Evolutionary conservation across 1,140 invertebrate species (phyloP).

Genomic region (Drosophila punjabiensis): DNA sequence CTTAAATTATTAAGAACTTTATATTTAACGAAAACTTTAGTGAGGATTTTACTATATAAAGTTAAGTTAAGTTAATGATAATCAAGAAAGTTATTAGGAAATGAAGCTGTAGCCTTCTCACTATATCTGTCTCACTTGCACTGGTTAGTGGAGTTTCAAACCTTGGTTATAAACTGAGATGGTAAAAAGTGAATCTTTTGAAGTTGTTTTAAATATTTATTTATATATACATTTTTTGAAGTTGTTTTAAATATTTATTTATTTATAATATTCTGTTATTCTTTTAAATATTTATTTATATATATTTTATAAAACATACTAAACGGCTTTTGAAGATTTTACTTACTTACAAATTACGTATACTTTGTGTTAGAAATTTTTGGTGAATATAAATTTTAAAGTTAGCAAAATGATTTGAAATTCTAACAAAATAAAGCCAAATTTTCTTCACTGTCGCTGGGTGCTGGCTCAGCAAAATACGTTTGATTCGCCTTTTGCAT

Average conservation of each 20-base stretch:
- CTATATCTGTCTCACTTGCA: neutral
- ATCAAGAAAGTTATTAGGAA: neutral
- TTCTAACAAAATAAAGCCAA: constrained; percentile 1
- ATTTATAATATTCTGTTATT: too few species aligned
- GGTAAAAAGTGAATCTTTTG: neutral
- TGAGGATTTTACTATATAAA: neutral
- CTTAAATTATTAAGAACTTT: too few species aligned
- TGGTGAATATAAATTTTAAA: too few species aligned
- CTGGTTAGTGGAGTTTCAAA: neutral
- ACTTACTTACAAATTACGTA: too few species aligned
- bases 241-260: too few species aligned
- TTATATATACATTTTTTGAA: too few species aligned
- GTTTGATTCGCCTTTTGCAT: constrained; percentile 75
- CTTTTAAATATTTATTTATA: too few species aligned
- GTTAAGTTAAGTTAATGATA: too few species aligned
- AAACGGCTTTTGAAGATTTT: too few species aligned
- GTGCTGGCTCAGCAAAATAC: constrained; percentile 60
- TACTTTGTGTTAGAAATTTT: too few species aligned
- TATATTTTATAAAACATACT: too few species aligned
- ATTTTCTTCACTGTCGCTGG: neutral
- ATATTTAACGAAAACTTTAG: neutral
- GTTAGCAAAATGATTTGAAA: too few species aligned
- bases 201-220: neutral
- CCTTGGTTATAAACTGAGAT: neutral
- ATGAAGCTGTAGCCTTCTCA: neutral